A percentile compares a stretch with the other conserved stretches of the same genome.
phyloP scores from a whole-genome alignment of 2,113 vertebrate species.

The Amphiprion ocellaris region DNA sequence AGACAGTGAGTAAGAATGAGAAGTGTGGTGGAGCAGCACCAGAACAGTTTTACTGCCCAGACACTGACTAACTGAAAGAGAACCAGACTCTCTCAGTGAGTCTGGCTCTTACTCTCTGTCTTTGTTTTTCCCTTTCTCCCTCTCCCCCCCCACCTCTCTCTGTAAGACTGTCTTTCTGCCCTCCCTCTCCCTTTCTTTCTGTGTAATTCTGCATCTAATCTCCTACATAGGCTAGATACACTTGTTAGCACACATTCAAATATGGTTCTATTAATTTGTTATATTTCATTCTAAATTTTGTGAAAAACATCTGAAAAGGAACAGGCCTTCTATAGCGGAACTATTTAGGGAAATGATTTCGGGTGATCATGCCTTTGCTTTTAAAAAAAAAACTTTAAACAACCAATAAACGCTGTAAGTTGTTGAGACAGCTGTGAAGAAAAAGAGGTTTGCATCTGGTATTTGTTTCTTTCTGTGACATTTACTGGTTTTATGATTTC shows the following conservation, averaged over 20 bases:
- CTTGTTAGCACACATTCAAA: slow-evolving; percentile 29
- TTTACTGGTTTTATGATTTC: background rate
- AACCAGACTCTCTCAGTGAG: slow-evolving; percentile 58
- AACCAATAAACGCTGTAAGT: background rate
- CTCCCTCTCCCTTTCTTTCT: slow-evolving; percentile 1
- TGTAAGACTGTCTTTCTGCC: slow-evolving; percentile 6
- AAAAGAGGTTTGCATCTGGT: background rate
- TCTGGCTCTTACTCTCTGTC: slow-evolving; percentile 46
- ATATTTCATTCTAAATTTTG: no score
- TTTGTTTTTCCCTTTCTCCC: slow-evolving; percentile 22
- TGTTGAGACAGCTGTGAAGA: background rate
- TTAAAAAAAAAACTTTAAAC: no score
- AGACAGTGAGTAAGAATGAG: slow-evolving; percentile 60
- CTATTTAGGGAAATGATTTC: no score
- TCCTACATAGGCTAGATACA: slow-evolving; percentile 15
- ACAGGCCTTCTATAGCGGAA: no score
- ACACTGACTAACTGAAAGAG: slow-evolving; percentile 68
- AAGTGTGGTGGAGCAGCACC: slow-evolving; percentile 58
- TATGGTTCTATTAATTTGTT: background rate
- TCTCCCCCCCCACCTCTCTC: background rate
- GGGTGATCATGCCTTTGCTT: no score
- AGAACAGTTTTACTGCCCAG: slow-evolving; percentile 53
- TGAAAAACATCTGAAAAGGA: no score
- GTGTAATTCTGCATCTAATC: slow-evolving; percentile 10
- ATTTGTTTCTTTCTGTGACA: background rate